A percentile compares a stretch with the other conserved stretches of the same genome.
Conservation (phyloP, 2,888 invertebrate species). For the Cylindroiulus punctatus region DNA sequence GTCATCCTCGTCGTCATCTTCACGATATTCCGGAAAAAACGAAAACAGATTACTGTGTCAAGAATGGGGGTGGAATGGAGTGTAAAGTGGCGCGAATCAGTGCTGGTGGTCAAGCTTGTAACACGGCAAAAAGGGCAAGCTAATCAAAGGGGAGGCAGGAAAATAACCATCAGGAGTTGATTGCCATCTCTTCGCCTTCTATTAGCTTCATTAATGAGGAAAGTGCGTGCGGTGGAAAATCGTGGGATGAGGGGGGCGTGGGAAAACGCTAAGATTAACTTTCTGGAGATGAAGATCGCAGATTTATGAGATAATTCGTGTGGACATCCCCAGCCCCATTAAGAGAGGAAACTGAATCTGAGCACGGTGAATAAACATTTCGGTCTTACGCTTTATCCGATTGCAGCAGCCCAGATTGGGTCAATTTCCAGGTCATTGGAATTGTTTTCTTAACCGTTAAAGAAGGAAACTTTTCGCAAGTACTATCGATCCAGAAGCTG, state of each 20-base stretch:
- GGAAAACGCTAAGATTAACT: conserved; percentile 22
- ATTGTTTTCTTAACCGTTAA: background rate
- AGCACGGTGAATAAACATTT: background rate
- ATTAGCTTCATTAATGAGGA: conserved; percentile 4
- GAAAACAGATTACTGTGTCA: background rate
- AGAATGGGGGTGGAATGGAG: conserved; percentile 25
- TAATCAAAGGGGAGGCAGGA: background rate
- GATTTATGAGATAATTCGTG: background rate
- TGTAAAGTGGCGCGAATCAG: background rate
- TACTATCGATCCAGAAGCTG: background rate
- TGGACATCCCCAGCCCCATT: background rate
- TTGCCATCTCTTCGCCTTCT: background rate
- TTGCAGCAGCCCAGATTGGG: background rate
- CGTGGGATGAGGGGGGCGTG: background rate
- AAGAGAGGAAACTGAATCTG: background rate
- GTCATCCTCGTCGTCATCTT: background rate
- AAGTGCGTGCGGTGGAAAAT: background rate
- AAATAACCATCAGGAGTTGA: conserved; percentile 16
- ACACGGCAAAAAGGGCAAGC: background rate
- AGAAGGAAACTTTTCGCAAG: background rate
- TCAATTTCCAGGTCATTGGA: conserved; percentile 15
- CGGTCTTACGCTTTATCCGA: background rate
- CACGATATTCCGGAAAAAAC: background rate
- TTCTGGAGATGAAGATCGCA: background rate
- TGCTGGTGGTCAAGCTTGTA: background rate